A percentile compares a stretch with the other conserved stretches of the same genome.
Evolutionary conservation across 2,888 invertebrate species (phyloP).

Genomic region (Machimus atricapillus): DNA sequence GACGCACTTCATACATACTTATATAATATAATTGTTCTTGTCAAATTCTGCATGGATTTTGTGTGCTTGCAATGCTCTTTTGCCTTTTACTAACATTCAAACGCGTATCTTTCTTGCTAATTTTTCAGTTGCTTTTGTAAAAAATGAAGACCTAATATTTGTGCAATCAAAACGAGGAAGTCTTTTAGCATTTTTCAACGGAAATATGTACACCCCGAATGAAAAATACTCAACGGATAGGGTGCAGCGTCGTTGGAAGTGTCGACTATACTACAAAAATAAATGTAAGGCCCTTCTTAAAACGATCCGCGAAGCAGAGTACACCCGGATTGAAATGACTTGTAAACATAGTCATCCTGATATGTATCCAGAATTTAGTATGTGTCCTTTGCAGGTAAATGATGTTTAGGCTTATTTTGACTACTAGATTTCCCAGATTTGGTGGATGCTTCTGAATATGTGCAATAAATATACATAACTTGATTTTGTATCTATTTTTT

Average conservation of each 20-base stretch:
- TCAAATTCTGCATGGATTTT: background rate
- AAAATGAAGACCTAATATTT: conserved; percentile 40
- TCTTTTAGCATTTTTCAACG: conserved; percentile 46
- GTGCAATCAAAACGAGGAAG: conserved; percentile 48
- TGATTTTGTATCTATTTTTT: background rate
- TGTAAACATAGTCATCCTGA: conserved; percentile 19
- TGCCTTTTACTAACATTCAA: background rate
- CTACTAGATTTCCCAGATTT: background rate
- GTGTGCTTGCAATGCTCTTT: background rate
- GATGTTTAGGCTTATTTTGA: background rate
- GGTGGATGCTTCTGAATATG: background rate
- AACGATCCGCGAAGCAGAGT: conserved; percentile 34
- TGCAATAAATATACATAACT: background rate
- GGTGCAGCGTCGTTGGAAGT: conserved; percentile 46
- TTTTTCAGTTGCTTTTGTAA: conserved; percentile 12
- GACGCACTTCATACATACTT: background rate
- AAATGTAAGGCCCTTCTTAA: conserved; percentile 46
- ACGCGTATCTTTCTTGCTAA: background rate
- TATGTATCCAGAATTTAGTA: conserved; percentile 35
- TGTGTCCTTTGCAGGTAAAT: background rate
- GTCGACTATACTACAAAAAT: conserved; percentile 46
- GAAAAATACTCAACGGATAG: conserved; percentile 39
- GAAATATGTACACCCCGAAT: conserved; percentile 50
- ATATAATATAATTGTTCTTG: background rate
- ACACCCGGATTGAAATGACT: conserved; percentile 29